Base-by-base conservation (phyloP, 2,797 vertebrate genomes). In the Nyctalus aviator region DNA sequence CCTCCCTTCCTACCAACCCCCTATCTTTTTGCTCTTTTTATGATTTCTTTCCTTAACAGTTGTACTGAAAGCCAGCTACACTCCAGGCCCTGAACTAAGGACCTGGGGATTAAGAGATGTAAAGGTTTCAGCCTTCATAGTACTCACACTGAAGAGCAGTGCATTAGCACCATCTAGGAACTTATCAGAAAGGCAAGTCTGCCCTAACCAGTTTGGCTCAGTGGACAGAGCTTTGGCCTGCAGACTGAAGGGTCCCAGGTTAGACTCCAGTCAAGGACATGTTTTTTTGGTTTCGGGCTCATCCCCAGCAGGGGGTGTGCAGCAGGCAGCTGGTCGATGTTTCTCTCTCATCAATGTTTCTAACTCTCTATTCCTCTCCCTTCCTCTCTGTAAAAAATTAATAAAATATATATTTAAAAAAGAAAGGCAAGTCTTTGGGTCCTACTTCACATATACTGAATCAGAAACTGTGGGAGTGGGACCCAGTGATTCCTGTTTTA, bases 171-270 rank as follows among this genome's bases (percentile, higher is more conserved):
- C 37, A 55, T 21, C n/a, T 75, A 84, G 59, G 35, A 88, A 46
- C 12, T 32, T 91, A 32, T 72, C 46, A 85, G 89, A 91, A 86
- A 96, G 46, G n/a, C n/a, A 73, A 30, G 79, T 50, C 11, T 4
- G 20, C 20, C 53, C 8, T 55, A 55, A 55, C 53, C 6, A 20
- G 53, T 55, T 55, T 55, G 20, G 20, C 20, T 55, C 53, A 23
- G 53, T 55, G 53, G 20, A 55, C 21, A 55, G 53, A 55, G 53
- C 2, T 23, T 21, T 3, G 8, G 53, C 53, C 53, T 55, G 20
- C 53, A 55, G 20, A 21, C 53, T 23, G 53, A 55, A 55, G 20
- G 20, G 7, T 21, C 20, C 18, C 53, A 55, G 53, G 53, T 55
- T 55, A 8, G 53, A 55, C 53, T 55, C 20, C 8, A 2, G 53